phyloP scores from a whole-genome alignment of 2,113 vertebrate genomes.

The Catharus bicknelli region DNA sequence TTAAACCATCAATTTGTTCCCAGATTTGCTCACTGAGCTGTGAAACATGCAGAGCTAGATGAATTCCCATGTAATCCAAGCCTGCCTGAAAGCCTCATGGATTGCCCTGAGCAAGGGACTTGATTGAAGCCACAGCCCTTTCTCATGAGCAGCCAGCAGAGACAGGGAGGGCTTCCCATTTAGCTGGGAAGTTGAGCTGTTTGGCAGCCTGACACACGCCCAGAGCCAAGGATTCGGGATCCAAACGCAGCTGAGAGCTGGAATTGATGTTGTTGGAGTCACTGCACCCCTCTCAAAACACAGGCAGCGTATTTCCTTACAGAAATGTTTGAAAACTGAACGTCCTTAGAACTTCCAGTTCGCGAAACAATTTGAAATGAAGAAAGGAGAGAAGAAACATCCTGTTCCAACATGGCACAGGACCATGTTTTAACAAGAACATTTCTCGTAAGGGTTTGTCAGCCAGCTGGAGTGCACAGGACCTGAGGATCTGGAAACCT shows the following conservation, averaged over 20 bases:
- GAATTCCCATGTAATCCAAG: neutral
- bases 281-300: neutral
- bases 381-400: neutral
- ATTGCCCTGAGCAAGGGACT: neutral
- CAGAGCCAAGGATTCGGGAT: neutral
- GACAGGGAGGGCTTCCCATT: neutral
- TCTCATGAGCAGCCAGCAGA: neutral
- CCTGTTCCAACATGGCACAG: neutral
- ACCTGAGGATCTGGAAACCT: neutral
- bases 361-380: neutral
- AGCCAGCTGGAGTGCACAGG: neutral
- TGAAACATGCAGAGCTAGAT: neutral
- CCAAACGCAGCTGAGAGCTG: neutral
- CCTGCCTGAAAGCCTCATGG: neutral
- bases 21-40: neutral
- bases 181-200: neutral
- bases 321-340: neutral
- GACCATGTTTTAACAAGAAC: neutral
- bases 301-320: neutral
- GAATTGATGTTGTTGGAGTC: neutral
- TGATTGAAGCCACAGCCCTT: neutral
- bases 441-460: neutral
- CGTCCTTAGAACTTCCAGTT: neutral
- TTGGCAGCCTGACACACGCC: neutral
- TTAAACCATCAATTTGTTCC: neutral